Percentiles rank a stretch among this genome's conserved stretches.
These are phyloP conservation scores for Sepioteuthis lessoniana DNA, from an alignment of 2,888 invertebrate genomes.

Conservation along the genomic window DNA sequence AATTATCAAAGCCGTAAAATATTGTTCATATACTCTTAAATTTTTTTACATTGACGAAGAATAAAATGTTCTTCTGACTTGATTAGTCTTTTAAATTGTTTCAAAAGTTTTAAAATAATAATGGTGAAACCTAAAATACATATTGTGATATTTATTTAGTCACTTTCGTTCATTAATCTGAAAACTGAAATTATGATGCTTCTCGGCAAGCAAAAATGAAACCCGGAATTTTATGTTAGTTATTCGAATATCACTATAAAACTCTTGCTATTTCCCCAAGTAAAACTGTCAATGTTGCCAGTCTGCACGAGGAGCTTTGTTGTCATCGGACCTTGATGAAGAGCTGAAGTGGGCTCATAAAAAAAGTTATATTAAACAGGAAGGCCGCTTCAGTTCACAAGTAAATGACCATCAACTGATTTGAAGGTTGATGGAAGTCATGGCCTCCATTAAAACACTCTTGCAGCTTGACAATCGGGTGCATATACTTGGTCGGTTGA, in stretches of 20 bases:
- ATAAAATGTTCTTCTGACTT: neutral
- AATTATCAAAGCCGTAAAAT: neutral
- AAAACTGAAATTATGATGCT: neutral
- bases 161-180: neutral
- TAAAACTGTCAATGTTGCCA: neutral
- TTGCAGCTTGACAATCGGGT: constrained; percentile 33
- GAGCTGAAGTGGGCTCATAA: neutral
- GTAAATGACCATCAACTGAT: constrained; percentile 33
- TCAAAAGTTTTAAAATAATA: neutral
- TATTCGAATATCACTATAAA: neutral
- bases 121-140: neutral
- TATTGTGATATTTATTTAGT: neutral
- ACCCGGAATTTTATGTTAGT: neutral
- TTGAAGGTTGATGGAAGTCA: neutral
- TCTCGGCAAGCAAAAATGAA: neutral
- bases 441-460: constrained; percentile 8
- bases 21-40: neutral
- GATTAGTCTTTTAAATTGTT: neutral
- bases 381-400: constrained; percentile 17
- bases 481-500: neutral
- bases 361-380: neutral
- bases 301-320: neutral
- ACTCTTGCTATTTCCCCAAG: neutral
- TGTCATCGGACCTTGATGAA: neutral
- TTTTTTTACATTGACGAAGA: neutral